Evolutionary conservation across 2,797 vertebrate species (phyloP).

Genomic region (Podarcis siculus): DNA sequence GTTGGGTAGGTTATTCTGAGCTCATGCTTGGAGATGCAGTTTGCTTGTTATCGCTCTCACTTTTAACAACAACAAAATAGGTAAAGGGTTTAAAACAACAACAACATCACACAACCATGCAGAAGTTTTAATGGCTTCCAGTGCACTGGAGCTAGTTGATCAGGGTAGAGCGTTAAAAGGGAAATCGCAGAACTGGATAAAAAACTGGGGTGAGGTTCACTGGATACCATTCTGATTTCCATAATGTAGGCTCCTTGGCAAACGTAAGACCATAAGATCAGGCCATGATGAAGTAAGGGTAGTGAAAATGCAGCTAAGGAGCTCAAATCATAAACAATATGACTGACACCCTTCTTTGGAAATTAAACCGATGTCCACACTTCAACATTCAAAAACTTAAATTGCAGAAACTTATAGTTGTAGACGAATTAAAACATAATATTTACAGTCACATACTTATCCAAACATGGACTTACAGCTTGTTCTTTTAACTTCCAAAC

Average conservation of each 20-base stretch:
- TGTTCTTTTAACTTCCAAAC: too few species aligned
- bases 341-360: too few species aligned
- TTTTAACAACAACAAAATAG: background rate
- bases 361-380: too few species aligned
- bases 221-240: background rate
- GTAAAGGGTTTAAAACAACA: background rate
- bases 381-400: too few species aligned
- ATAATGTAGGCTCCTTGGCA: background rate
- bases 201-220: background rate
- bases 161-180: conserved; percentile 24
- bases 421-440: too few species aligned
- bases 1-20: conserved; percentile 26
- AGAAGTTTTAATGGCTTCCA: conserved; percentile 36
- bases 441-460: too few species aligned
- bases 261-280: too few species aligned
- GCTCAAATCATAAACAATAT: too few species aligned
- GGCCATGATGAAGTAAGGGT: too few species aligned
- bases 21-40: conserved; percentile 6
- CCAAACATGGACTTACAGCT: too few species aligned
- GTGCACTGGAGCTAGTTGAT: conserved; percentile 33
- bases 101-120: background rate
- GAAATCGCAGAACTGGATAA: conserved; percentile 39
- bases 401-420: too few species aligned
- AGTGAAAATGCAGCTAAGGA: too few species aligned
- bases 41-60: background rate